phyloP scores from a whole-genome alignment of 2,797 vertebrate species.

The Labroides dimidiatus region DNA sequence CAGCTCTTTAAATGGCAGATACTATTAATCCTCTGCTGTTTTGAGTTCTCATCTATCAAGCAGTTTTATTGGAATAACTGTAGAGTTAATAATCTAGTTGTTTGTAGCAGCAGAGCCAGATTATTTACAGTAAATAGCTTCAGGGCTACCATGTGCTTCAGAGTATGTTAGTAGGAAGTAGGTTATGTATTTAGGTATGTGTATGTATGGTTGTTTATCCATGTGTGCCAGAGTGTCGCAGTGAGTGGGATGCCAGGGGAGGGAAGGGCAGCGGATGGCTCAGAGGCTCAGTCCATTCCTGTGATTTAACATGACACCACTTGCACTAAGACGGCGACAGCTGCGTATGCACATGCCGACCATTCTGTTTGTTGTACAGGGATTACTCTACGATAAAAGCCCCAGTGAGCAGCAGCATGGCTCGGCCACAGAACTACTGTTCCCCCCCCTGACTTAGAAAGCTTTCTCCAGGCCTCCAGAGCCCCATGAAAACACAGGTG shows the following conservation, averaged over 20 bases:
- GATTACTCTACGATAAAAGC: constrained; percentile 86
- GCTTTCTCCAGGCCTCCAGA: constrained; percentile 71
- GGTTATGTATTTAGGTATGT: constrained; percentile 64
- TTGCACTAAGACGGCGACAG: constrained; percentile 84
- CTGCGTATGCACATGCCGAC: constrained; percentile 84
- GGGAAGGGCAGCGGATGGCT: constrained; percentile 81
- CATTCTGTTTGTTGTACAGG: constrained; percentile 86
- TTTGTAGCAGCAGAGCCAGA: constrained; percentile 24
- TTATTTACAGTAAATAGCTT: constrained; percentile 60
- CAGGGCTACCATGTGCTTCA: constrained; percentile 48
- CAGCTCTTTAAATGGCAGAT: too few species aligned
- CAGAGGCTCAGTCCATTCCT: constrained; percentile 80
- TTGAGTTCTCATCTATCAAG: constrained; percentile 8
- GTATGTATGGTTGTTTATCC: constrained; percentile 63
- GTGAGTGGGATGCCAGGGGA: constrained; percentile 74
- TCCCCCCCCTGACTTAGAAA: constrained; percentile 72
- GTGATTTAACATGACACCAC: constrained; percentile 86
- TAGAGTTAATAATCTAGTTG: constrained; percentile 38
- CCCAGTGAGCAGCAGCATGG: constrained; percentile 79
- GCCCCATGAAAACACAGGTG: constrained; percentile 76
- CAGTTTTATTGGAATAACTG: constrained; percentile 26
- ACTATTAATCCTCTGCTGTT: constrained; percentile 2
- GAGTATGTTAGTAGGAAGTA: constrained; percentile 70
- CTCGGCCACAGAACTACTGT: constrained; percentile 78
- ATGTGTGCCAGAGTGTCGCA: constrained; percentile 50